Evolutionary conservation across 2,797 vertebrate genomes (phyloP).

Genomic region (Salmo trutta): DNA sequence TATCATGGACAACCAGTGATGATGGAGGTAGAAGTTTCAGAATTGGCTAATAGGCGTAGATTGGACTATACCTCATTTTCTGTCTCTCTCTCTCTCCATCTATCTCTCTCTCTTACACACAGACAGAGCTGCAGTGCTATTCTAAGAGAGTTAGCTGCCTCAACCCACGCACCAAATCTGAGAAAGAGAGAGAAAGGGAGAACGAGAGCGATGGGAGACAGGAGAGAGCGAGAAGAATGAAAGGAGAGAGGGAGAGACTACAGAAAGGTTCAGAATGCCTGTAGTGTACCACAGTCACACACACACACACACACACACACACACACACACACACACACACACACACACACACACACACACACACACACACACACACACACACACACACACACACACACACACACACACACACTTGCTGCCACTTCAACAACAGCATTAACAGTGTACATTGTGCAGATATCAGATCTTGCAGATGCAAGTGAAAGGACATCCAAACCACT

Average conservation of each 20-base stretch:
- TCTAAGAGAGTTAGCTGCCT: conserved; percentile 85
- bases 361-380: neutral
- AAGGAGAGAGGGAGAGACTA: conserved; percentile 48
- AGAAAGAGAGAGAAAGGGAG: conserved; percentile 75
- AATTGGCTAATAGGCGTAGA: conserved; percentile 62
- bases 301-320: neutral
- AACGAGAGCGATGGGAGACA: conserved; percentile 36
- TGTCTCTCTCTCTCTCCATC: conserved; percentile 59
- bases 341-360: conserved; percentile 11
- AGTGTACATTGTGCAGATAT: conserved; percentile 21
- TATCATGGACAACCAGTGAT: conserved; percentile 40
- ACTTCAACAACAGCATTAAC: conserved; percentile 16
- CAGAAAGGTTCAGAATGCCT: conserved; percentile 53
- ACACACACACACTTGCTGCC: neutral
- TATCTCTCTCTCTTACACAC: conserved; percentile 59
- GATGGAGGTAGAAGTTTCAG: conserved; percentile 50
- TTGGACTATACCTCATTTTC: conserved; percentile 58
- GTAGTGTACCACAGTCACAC: conserved; percentile 31
- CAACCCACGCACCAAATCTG: conserved; percentile 84
- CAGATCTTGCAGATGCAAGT: conserved; percentile 36
- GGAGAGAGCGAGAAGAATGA: conserved; percentile 48
- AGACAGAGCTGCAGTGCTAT: conserved; percentile 85
- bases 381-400: conserved; percentile 2
- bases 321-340: conserved; percentile 11
- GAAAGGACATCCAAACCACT: conserved; percentile 35